These are phyloP conservation scores for Montifringilla adamsi DNA, from an alignment of 2,113 vertebrate genomes.

Conservation along the genomic window DNA sequence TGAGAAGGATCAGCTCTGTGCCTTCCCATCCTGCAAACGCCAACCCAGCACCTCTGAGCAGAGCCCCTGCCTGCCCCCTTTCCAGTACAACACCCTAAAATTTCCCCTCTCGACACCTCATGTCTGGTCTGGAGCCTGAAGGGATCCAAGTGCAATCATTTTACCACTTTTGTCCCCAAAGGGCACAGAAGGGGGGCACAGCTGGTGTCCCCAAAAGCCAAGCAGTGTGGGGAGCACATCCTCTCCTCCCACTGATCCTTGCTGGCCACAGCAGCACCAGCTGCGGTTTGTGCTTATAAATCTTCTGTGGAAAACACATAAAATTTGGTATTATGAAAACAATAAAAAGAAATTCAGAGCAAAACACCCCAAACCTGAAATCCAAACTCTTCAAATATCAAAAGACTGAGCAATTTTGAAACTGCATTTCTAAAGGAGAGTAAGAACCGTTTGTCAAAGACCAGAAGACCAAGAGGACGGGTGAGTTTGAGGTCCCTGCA, in stretches of 20 bases:
- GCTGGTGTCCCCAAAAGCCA: background rate
- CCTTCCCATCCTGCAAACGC: background rate
- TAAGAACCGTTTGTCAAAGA: fast-evolving
- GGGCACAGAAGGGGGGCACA: background rate
- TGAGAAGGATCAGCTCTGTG: background rate
- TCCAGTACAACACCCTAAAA: background rate
- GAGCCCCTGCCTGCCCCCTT: background rate
- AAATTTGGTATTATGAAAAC: background rate
- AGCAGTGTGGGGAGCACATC: background rate
- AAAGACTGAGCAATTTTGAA: background rate
- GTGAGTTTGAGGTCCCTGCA: background rate
- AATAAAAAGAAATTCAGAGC: background rate
- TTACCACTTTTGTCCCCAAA: background rate
- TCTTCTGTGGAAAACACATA: background rate
- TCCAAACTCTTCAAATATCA: background rate
- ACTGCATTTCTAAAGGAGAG: background rate
- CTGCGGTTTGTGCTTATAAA: background rate
- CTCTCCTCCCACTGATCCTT: background rate
- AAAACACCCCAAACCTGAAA: background rate
- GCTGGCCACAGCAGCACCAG: background rate
- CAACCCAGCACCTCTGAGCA: background rate
- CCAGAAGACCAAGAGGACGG: too few species aligned
- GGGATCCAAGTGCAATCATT: background rate
- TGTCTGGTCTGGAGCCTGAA: background rate
- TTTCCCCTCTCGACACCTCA: background rate